phyloP scores from a whole-genome alignment of 1,140 invertebrate genomes.

The Drosophila nannoptera region DNA sequence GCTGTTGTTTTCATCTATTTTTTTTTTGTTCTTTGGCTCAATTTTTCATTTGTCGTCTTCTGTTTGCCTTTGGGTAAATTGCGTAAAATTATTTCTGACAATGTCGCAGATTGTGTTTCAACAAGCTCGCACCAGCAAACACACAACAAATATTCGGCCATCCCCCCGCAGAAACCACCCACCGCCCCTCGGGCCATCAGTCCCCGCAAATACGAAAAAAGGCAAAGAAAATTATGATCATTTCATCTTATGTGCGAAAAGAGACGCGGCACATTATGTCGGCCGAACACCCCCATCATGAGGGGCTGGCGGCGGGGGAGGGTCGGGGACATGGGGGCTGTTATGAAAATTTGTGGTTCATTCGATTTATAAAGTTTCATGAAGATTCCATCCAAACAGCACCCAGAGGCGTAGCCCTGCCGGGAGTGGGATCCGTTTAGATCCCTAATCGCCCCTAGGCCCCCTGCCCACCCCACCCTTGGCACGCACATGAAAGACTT shows the following conservation, averaged over 20 bases:
- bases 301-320: background rate
- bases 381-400: constrained; percentile 40
- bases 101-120: constrained; percentile 75
- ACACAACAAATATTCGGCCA: background rate
- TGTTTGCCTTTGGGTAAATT: constrained; percentile 40
- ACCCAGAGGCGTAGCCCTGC: no score
- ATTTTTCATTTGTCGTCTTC: background rate
- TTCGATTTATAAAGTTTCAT: constrained; percentile 44
- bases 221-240: constrained; percentile 58
- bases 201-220: constrained; percentile 1
- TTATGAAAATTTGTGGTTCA: constrained; percentile 7
- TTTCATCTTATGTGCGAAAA: constrained; percentile 66
- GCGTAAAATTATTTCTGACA: constrained; percentile 61
- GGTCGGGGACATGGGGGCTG: constrained; percentile 11
- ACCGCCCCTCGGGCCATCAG: no score
- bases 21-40: constrained; percentile 20
- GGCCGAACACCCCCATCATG: no score
- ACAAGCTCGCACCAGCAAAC: constrained; percentile 25
- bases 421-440: constrained; percentile 9
- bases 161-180: no score
- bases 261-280: constrained; percentile 36
- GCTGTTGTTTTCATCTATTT: constrained; percentile 1
- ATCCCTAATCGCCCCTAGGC: background rate
- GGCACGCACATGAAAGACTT: constrained; percentile 21
- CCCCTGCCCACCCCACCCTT: background rate